These are phyloP conservation scores for Garra rufa DNA, from an alignment of 2,113 vertebrate species.

Conservation along the genomic window DNA sequence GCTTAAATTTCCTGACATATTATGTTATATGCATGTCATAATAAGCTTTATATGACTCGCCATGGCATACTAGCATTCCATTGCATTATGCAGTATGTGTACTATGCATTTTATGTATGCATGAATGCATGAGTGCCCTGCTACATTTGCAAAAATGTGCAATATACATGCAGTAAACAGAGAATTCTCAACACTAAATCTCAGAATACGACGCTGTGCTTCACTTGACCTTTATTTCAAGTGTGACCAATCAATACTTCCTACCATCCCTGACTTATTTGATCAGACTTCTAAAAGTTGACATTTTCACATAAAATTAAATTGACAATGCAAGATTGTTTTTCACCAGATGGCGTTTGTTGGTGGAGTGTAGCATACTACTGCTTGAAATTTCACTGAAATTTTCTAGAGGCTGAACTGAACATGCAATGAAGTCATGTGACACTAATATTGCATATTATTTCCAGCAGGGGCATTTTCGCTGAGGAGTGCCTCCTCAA, in stretches of 20 bases:
- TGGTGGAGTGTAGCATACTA: background rate
- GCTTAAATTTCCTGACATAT: background rate
- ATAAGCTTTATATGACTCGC: background rate
- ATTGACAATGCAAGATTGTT: conserved; percentile 3
- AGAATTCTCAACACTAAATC: background rate
- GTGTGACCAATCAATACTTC: background rate
- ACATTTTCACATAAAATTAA: background rate
- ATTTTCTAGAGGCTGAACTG: too few relatives aligned
- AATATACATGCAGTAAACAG: background rate
- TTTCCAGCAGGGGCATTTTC: too few relatives aligned
- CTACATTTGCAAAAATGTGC: too few relatives aligned
- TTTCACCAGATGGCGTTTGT: background rate
- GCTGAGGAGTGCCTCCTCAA: too few relatives aligned
- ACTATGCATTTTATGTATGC: background rate
- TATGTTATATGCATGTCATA: background rate
- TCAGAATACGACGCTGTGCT: background rate
- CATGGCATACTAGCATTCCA: background rate
- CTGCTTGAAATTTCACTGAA: background rate
- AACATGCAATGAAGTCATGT: too few relatives aligned
- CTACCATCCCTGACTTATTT: background rate
- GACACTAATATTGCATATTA: too few relatives aligned
- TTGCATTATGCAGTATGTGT: background rate
- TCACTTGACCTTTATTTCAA: background rate
- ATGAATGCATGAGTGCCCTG: background rate
- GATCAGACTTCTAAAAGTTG: background rate